phyloP scores from a whole-genome alignment of 2,888 invertebrate genomes.

The Cosmopolites sordidus region DNA sequence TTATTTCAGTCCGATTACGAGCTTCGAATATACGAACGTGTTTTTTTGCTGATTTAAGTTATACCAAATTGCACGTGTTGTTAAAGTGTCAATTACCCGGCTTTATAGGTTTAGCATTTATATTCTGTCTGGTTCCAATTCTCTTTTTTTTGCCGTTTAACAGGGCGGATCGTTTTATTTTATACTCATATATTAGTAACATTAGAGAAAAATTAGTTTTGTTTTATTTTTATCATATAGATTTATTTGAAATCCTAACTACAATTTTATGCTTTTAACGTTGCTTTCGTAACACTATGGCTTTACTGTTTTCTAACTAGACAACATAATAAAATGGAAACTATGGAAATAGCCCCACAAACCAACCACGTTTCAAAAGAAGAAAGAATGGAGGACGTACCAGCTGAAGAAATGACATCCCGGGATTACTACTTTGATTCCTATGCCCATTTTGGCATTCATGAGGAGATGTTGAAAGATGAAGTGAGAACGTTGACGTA shows the following conservation, averaged over 20 bases:
- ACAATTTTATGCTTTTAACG: background rate
- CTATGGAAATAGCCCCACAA: constrained; percentile 52
- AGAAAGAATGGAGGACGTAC: constrained; percentile 51
- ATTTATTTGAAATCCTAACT: no score
- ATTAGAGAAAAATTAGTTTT: background rate
- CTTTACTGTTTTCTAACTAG: background rate
- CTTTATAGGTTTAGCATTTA: constrained; percentile 1
- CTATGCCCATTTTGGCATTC: constrained; percentile 99
- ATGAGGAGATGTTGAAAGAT: constrained; percentile 99
- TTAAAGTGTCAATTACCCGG: constrained; percentile 11
- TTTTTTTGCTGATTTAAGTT: background rate
- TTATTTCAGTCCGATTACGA: background rate
- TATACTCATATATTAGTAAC: background rate
- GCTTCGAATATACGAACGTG: constrained; percentile 8
- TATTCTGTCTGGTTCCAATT: background rate
- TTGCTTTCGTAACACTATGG: background rate
- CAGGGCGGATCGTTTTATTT: background rate
- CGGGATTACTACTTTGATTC: constrained; percentile 99
- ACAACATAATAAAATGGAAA: constrained; percentile 34
- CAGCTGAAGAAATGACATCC: constrained; percentile 96
- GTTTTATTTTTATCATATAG: background rate
- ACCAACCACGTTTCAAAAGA: constrained; percentile 36
- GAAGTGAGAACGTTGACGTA: constrained; percentile 98
- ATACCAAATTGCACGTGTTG: constrained; percentile 1
- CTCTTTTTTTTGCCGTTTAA: background rate